Percentiles rank a stretch among this genome's conserved stretches.
Evolutionary conservation across 2,797 vertebrate genomes (phyloP).

Genomic region (Sebastes nivosus): DNA sequence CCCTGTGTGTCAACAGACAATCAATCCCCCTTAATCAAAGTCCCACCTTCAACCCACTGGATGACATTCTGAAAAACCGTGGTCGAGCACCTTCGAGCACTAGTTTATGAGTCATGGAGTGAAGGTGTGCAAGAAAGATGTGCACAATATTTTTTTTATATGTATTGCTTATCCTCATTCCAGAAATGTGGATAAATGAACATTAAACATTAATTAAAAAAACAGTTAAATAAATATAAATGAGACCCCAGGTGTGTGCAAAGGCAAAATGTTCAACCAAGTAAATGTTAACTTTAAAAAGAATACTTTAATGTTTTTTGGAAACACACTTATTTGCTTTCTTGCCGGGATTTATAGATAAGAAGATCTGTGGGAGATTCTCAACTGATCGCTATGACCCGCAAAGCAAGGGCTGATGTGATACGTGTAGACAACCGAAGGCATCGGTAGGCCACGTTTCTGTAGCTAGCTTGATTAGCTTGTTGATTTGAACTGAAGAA

Average conservation of each 20-base stretch:
- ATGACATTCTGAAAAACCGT: background rate
- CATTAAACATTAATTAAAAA: background rate
- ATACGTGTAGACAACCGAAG: background rate
- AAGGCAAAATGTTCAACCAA: background rate
- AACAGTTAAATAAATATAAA: background rate
- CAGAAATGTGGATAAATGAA: slow-evolving; percentile 6
- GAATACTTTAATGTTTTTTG: background rate
- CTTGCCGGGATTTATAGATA: background rate
- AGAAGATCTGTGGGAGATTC: background rate
- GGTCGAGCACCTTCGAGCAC: background rate
- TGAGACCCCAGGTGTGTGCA: background rate
- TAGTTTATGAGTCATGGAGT: background rate
- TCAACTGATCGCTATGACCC: background rate
- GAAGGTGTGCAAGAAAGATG: background rate
- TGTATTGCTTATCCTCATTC: slow-evolving; percentile 9
- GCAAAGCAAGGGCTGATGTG: background rate
- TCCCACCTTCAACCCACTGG: background rate
- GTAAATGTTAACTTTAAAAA: background rate
- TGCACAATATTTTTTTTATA: background rate
- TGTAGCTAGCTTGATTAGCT: background rate
- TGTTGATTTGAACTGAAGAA: background rate
- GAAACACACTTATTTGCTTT: background rate
- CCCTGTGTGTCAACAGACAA: background rate
- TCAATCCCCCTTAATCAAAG: background rate
- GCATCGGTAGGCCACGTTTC: background rate